Percentiles rank a stretch among this genome's conserved stretches.
Conservation (phyloP, 2,113 vertebrate species). For the Brevimyrus niger region DNA sequence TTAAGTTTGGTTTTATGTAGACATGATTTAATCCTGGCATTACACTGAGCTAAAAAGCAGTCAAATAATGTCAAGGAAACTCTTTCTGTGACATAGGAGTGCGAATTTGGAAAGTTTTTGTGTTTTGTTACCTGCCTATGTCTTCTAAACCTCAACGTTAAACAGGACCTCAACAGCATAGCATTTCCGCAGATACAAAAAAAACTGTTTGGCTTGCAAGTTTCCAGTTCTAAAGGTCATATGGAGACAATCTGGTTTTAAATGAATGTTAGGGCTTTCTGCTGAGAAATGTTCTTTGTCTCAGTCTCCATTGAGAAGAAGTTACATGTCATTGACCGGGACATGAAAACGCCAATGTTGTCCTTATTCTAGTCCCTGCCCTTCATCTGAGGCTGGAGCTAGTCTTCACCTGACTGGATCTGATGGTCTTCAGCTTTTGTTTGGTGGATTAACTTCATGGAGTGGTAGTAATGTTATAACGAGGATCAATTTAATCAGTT, state of each 20-base stretch:
- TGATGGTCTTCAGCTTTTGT: not conserved
- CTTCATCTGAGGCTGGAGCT: not conserved
- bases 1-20: not conserved
- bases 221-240: constrained; percentile 8
- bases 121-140: not conserved
- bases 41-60: not conserved
- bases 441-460: not conserved
- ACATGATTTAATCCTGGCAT: not conserved
- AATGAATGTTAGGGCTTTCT: not conserved
- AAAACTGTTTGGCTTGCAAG: not conserved
- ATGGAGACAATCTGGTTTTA: not conserved
- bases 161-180: not conserved
- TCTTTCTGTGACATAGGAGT: not conserved
- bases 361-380: not conserved
- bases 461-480: not conserved
- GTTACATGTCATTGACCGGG: not conserved
- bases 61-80: not conserved
- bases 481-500: not conserved
- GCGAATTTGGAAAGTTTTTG: not conserved
- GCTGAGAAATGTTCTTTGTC: not conserved
- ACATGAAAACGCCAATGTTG: not conserved
- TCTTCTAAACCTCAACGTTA: not conserved
- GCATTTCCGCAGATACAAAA: not conserved
- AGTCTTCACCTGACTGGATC: not conserved
- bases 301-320: not conserved